Evolutionary conservation across 2,113 vertebrate species (phyloP), one percentile per base, ranked within the genome.

Genomic region (Catharus fuscescens): DNA sequence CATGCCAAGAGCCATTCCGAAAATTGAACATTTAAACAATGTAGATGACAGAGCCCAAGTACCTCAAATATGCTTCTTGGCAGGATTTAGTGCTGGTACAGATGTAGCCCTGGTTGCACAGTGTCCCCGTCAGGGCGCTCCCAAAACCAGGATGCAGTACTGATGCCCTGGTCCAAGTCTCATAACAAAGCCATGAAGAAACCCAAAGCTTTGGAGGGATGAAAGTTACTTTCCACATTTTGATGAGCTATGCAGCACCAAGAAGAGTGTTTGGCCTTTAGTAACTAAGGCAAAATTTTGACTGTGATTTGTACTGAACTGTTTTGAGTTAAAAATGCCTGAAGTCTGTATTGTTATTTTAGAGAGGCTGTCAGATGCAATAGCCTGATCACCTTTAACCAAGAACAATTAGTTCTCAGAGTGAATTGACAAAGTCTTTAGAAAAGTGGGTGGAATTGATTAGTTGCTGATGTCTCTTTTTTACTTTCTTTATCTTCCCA

Each of bases 391-490:
- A 80, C 47, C 74, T 91, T 88, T 92, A 90, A 83, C 31, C 1
- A 7, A 76, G 52, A 95, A 50, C 45, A 95, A 71, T 79, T 36
- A 79, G 9, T 61, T 79, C 60, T 86, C 45, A 86, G 8, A 94
- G 11, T 0, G 16, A 89, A 67, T 92, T 94, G 94, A 76, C 67
- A 54, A 71, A 77, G 54, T 53, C 74, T 90, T 88, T 81, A 79
- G 67, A 61, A 54, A 79, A 81, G 53, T 88, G 53, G 31, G 64
- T 89, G 71, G 83, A 95, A 90, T 92, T 88, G 73, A 92, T 95
- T 73, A 86, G 61, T 32, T 77, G 40, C 61, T 82, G 53, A 85
- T 74, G 31, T 9, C 28, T 88, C 45, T 56, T 79, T 94, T 92
- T 86, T 65, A 31, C 44, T 92, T 89, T 81, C 61, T 83, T 76